phyloP scores from a whole-genome alignment of 2,113 vertebrate species.

The Sphaerodactylus townsendi region DNA sequence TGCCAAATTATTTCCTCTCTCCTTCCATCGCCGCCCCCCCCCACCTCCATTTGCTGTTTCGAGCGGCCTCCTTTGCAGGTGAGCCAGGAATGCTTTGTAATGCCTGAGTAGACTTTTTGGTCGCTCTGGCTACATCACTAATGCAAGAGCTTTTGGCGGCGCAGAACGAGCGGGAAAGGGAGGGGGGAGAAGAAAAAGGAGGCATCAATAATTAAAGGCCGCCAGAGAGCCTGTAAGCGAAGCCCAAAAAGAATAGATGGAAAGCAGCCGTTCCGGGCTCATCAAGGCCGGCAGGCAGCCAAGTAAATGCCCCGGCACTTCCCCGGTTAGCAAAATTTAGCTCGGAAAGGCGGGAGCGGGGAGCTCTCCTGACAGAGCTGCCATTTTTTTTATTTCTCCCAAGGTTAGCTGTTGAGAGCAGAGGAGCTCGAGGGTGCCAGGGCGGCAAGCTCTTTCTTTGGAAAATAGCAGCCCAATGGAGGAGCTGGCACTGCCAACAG shows the following conservation, averaged over 20 bases:
- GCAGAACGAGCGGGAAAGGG: background rate
- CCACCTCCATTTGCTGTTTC: background rate
- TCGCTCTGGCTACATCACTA: constrained; percentile 42
- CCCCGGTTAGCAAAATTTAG: background rate
- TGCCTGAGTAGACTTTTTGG: fast-evolving
- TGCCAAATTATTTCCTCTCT: background rate
- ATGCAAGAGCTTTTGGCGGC: constrained; percentile 48
- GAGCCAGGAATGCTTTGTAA: constrained; percentile 17
- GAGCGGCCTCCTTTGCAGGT: background rate
- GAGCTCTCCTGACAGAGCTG: background rate
- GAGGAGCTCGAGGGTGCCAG: background rate
- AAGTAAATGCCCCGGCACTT: background rate
- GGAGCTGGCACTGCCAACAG: background rate
- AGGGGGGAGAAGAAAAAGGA: constrained; percentile 52
- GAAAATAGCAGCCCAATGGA: background rate
- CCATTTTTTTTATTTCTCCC: background rate
- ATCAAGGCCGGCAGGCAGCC: background rate
- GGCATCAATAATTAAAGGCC: constrained; percentile 72
- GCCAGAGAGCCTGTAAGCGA: constrained; percentile 60
- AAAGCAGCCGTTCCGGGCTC: constrained; percentile 15
- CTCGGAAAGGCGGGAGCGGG: background rate
- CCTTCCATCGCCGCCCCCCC: background rate
- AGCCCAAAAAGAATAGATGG: constrained; percentile 28
- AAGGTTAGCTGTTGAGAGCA: fast-evolving
- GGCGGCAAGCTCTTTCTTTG: background rate